Percentiles rank a stretch among this genome's conserved stretches.
Conservation (phyloP, 1,140 invertebrate species). For the Phymorhynchus buccinoides region DNA sequence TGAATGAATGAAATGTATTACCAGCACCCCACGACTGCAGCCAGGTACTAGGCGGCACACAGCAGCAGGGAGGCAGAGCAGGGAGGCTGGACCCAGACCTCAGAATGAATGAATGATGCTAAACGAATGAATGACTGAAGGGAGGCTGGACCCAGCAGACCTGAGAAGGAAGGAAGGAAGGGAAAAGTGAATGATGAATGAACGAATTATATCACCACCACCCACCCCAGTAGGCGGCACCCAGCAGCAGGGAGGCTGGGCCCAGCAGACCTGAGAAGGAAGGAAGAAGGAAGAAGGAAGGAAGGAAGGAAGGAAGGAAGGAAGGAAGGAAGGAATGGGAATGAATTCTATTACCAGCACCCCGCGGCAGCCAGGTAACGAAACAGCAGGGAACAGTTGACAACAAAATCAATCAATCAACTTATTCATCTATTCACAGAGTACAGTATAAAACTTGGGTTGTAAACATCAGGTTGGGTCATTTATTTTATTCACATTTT, state of each 20-base stretch:
- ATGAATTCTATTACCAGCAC: constrained; percentile 85
- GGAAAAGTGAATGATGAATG: too few species aligned
- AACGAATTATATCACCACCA: constrained; percentile 80
- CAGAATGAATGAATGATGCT: too few species aligned
- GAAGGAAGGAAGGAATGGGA: neutral
- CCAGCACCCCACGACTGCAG: constrained; percentile 73
- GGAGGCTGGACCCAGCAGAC: neutral
- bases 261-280: neutral
- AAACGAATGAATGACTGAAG: too few species aligned
- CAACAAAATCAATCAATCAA: too few species aligned
- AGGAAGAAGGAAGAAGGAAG: neutral
- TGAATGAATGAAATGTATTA: constrained; percentile 84
- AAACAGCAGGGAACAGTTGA: constrained; percentile 5
- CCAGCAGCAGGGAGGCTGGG: neutral
- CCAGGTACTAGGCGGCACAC: constrained; percentile 35
- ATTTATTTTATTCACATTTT: too few species aligned
- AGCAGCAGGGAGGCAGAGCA: too few species aligned
- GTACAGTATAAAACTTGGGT: too few species aligned
- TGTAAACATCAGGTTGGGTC: too few species aligned
- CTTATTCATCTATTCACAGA: too few species aligned
- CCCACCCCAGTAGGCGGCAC: constrained; percentile 37
- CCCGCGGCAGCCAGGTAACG: constrained; percentile 49
- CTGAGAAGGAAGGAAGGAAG: neutral
- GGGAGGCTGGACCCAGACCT: too few species aligned
- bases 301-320: neutral